Evolutionary conservation across 2,113 vertebrate genomes (phyloP), one percentile per base, ranked within the genome.

Genomic region (Chionis minor): DNA sequence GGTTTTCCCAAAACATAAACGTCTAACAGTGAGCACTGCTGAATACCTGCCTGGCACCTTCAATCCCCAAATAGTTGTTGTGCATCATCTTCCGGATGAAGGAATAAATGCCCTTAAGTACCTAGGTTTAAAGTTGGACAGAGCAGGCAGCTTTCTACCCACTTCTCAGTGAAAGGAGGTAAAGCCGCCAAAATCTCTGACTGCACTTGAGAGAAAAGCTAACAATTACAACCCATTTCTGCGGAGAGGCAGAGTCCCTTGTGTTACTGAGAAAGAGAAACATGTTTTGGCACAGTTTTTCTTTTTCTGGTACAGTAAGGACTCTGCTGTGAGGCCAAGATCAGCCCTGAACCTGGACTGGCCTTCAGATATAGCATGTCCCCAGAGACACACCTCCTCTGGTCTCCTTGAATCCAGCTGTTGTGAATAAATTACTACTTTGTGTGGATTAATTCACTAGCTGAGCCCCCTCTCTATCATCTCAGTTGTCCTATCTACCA

Each of bases 281-380:
- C 10, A 73, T 30, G 30, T 19, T 59, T 88, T 47, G 18, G 10
- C 32, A 54, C 38, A 22, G 10, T 63, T 82, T 56, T 67, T 40
- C 3, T 54, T 40, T 35, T 72, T 71, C 35, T 75, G 47, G 1
- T 45, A 3, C 0, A 0, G 0, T 52, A 42, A 69, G 32, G n/a
- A 49, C 32, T 71, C 9, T 40, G 3, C 61, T 33, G 28, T 27
- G 51, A 32, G 27, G 14, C 18, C 0, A 0, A 1, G 8, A 27
- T n/a, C 59, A 88, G 19, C 8, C 18, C 45, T 42, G 42, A 79
- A 45, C 8, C 22, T 3, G 8, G 13, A 9, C 30, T 85, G 49
- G 19, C 51, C 19, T 56, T 94, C 40, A 85, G 35, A 9, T 22
- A 8, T 21, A 10, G 11, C 2, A 0, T 28, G 17, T 49, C 45